phyloP scores from a whole-genome alignment of 1,140 invertebrate species.

The Harlomillsia oculata region DNA sequence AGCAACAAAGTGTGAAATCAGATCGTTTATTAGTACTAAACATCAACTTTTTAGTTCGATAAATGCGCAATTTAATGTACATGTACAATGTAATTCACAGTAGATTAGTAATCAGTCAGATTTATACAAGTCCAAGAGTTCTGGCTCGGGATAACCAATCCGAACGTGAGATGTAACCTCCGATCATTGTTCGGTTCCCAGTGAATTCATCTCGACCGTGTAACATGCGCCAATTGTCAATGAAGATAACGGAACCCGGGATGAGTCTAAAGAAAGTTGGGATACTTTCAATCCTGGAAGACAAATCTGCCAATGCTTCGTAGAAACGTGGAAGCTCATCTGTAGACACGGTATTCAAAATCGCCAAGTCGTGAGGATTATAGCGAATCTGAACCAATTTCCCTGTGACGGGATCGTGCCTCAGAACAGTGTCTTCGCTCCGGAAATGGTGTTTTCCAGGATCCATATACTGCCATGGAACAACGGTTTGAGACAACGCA shows the following conservation, averaged over 20 bases:
- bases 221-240: constrained; percentile 65
- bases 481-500: constrained; percentile 45
- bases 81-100: too few species aligned
- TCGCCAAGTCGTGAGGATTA: constrained; percentile 58
- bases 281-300: constrained; percentile 42
- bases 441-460: constrained; percentile 45
- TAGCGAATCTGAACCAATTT: constrained; percentile 50
- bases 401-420: constrained; percentile 43
- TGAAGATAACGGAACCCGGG: constrained; percentile 56
- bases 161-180: constrained; percentile 48
- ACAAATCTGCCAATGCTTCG: constrained; percentile 48
- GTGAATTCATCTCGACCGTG: constrained; percentile 58
- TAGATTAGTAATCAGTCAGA: too few species aligned
- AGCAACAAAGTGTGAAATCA: too few species aligned
- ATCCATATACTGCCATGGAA: constrained; percentile 57
- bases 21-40: too few species aligned
- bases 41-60: too few species aligned
- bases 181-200: constrained; percentile 48
- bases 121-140: too few species aligned
- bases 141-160: constrained; percentile 52
- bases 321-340: constrained; percentile 50
- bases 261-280: constrained; percentile 49
- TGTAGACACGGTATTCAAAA: constrained; percentile 46
- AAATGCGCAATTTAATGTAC: too few species aligned
- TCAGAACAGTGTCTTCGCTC: constrained; percentile 47